phyloP scores from a whole-genome alignment of 2,888 invertebrate species.

The Rhamphomyia laevipes region DNA sequence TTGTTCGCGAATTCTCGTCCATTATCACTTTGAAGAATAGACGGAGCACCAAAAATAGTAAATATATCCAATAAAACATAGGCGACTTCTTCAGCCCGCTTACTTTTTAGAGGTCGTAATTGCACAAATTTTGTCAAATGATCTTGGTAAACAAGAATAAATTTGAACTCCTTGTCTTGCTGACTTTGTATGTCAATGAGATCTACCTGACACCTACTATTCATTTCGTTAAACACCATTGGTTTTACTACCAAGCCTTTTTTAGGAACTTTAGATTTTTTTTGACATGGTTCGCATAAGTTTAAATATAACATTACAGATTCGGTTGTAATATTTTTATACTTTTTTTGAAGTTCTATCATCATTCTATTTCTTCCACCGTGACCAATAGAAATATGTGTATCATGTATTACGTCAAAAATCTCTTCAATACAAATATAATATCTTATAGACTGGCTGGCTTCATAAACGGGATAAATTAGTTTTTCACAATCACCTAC shows the following conservation, averaged over 20 bases:
- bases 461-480: too few relatives aligned
- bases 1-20: conserved; percentile 17
- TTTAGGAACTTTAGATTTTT: too few relatives aligned
- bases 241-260: conserved; percentile 2
- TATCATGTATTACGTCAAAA: conserved; percentile 5
- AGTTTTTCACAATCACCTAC: too few relatives aligned
- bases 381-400: conserved; percentile 6
- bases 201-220: neutral
- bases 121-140: conserved; percentile 6
- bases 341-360: conserved; percentile 5
- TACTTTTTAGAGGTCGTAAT: too few relatives aligned
- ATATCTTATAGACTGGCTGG: too few relatives aligned
- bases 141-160: conserved; percentile 8
- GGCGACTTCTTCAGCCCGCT: too few relatives aligned
- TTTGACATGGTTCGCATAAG: too few relatives aligned
- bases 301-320: conserved; percentile 2
- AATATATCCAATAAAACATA: too few relatives aligned
- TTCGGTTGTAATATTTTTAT: conserved; percentile 8
- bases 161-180: too few relatives aligned
- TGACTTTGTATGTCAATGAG: too few relatives aligned
- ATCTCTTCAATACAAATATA: conserved; percentile 3
- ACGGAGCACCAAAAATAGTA: conserved; percentile 13
- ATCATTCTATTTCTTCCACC: conserved; percentile 6
- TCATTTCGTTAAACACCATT: neutral
- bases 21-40: conserved; percentile 16